These are phyloP conservation scores for Bimastos eiseni DNA, from an alignment of 2,888 invertebrate genomes.

Conservation along the genomic window DNA sequence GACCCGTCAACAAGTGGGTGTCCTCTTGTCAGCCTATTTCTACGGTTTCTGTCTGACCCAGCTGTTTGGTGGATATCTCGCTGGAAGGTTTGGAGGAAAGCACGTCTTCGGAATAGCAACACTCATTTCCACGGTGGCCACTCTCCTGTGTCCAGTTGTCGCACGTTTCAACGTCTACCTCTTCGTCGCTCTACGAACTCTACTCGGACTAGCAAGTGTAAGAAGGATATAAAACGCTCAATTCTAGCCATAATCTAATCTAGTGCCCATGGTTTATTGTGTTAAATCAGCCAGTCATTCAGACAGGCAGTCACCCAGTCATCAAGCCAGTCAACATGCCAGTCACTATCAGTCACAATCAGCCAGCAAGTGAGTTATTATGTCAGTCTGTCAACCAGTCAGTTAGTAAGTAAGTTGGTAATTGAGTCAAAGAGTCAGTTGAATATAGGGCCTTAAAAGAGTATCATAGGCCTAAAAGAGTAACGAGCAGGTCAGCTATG, in stretches of 20 bases:
- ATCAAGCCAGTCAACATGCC: neutral
- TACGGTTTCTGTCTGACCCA: neutral
- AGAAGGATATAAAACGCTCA: neutral
- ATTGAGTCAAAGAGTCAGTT: too few species aligned
- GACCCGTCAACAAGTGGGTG: neutral
- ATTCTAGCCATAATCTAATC: neutral
- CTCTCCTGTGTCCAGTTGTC: neutral
- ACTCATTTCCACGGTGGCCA: neutral
- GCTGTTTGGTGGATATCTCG: neutral
- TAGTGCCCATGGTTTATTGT: neutral
- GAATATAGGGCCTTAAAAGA: too few species aligned
- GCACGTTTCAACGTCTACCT: neutral
- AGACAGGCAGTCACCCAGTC: neutral
- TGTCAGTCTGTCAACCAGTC: too few species aligned
- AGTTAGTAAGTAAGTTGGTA: too few species aligned
- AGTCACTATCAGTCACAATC: neutral
- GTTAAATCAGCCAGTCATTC: neutral
- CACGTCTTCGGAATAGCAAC: neutral
- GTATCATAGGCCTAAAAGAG: too few species aligned
- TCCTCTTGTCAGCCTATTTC: neutral
- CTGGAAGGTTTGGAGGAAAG: neutral
- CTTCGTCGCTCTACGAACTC: neutral
- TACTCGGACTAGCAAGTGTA: neutral
- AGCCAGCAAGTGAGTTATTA: neutral
- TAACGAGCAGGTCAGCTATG: too few species aligned